Evolutionary conservation across 2,888 invertebrate genomes (phyloP), one percentile per base, ranked within the genome.

Genomic region (Caenorhabditis plicata): DNA sequence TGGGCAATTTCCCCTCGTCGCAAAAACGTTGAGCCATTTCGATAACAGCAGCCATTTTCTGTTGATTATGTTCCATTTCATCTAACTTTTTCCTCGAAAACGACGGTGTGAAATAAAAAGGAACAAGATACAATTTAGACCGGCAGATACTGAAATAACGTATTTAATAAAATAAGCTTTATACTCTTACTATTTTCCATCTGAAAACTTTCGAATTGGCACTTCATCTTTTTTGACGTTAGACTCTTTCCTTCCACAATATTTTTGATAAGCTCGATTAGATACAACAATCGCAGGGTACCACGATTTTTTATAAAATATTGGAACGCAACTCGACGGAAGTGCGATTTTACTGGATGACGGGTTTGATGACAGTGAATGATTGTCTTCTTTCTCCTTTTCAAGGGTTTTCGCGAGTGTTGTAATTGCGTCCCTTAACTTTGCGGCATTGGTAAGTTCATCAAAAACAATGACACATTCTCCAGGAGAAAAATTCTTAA

Each of bases 151-250:
- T 42, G 42, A 7, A 39, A 39, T 39, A 5, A 4, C 8, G 22
- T 27, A 29, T 23, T 7, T 7, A 4, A 7, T 33, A 7, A 9
- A 44, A 33, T 20, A 13, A 17, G 2, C 7, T 25, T 23, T 32
- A n/a, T n/a, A 23, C 23, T 25, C 58, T 57, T 19, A 69, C 69
- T 63, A 70, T 62, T 49, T 46, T 25, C 67, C 65, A 50, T 63
- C 68, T 29, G 58, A 60, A 35, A 70, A 60, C 15, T 49, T 43
- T n/a, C 57, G 23, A 1, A 58, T 29, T 3, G 56, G 48, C 22
- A 60, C 19, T 23, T 65, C 55, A 27, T 42, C 31, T 49, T 48
- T 31, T 32, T 46, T 15, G 22, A 35, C 15, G 45, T 25, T 13
- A 5, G 26, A 15, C 22, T 38, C 25, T n/a, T 3, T 23, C 17